Conservation (phyloP, 2,888 invertebrate species). For the Linnaemya vulpina region DNA sequence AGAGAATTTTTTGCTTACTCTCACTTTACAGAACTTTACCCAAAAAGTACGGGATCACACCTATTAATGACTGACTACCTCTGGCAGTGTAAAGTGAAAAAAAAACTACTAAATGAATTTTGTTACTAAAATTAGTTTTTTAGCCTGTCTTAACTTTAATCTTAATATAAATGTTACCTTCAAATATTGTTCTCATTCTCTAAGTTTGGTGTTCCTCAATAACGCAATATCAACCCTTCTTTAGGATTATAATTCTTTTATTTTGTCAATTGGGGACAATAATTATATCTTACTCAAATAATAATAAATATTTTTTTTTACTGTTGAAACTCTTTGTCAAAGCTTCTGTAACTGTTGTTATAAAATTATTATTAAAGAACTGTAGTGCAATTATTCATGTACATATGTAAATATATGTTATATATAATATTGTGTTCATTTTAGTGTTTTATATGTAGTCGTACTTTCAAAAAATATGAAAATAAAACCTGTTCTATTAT, state of each 20-base stretch:
- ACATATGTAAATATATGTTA: not conserved
- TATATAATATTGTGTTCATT: not conserved
- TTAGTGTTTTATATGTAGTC: not conserved
- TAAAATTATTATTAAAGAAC: not conserved
- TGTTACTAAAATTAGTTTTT: not conserved
- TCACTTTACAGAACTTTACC: too few species aligned
- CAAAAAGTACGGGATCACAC: too few species aligned
- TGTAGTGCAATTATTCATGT: not conserved
- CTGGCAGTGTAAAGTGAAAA: not conserved
- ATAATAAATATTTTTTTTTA: not conserved
- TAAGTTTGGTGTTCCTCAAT: not conserved
- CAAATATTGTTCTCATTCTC: not conserved
- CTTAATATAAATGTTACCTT: not conserved
- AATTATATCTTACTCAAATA: too few species aligned
- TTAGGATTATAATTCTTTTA: too few species aligned
- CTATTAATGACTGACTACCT: too few species aligned
- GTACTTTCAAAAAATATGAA: not conserved
- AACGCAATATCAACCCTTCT: not conserved
- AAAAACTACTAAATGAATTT: not conserved
- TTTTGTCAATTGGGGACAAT: too few species aligned
- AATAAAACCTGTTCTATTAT: not conserved
- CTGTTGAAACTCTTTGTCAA: not conserved
- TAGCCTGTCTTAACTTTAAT: not conserved
- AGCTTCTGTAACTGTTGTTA: not conserved
- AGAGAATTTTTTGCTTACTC: too few species aligned